phyloP scores from a whole-genome alignment of 2,888 invertebrate species.

The Agonopterix heracliana region DNA sequence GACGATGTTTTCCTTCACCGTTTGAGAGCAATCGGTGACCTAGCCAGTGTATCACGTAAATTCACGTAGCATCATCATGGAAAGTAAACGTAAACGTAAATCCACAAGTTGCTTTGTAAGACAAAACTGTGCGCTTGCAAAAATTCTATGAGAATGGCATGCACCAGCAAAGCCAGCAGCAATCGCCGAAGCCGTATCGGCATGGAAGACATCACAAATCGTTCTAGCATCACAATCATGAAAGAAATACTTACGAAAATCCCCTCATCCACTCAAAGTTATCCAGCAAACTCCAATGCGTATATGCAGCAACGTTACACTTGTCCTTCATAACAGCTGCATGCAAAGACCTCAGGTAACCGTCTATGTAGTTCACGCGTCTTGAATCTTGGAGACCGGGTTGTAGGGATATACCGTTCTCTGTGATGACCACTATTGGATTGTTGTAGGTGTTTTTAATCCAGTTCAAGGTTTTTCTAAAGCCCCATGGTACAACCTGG shows the following conservation, averaged over 20 bases:
- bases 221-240: too few species aligned
- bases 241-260: conserved; percentile 71
- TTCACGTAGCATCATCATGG: too few species aligned
- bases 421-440: conserved; percentile 75
- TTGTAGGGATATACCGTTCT: conserved; percentile 76
- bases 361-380: conserved; percentile 71
- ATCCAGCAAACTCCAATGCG: conserved; percentile 87
- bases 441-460: conserved; percentile 76
- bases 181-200: too few species aligned
- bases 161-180: too few species aligned
- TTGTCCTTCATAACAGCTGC: conserved; percentile 71
- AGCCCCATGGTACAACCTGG: conserved; percentile 80
- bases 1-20: too few species aligned
- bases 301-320: conserved; percentile 79
- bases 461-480: conserved; percentile 79
- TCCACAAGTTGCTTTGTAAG: too few species aligned
- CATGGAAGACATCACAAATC: too few species aligned
- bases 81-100: too few species aligned
- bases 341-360: conserved; percentile 61
- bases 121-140: too few species aligned
- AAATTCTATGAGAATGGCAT: too few species aligned
- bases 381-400: conserved; percentile 58
- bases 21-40: too few species aligned
- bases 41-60: too few species aligned
- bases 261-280: conserved; percentile 89